phyloP scores from a whole-genome alignment of 2,888 invertebrate genomes.

The Dryadula phaetusa region DNA sequence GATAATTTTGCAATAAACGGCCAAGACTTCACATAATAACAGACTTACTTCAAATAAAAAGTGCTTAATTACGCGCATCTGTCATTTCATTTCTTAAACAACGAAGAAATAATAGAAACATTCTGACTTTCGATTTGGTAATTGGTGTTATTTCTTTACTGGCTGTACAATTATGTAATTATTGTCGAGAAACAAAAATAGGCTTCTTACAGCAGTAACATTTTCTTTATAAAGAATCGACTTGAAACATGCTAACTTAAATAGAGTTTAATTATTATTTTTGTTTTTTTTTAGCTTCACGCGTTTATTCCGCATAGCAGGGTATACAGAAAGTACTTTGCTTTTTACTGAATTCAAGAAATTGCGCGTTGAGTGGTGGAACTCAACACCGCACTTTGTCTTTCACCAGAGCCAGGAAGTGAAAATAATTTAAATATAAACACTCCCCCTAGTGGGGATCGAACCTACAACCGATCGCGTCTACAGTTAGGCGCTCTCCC shows the following conservation, averaged over 20 bases:
- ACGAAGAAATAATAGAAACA: conserved; percentile 41
- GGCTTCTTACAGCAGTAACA: conserved; percentile 24
- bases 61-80: conserved; percentile 46
- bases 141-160: conserved; percentile 53
- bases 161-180: conserved; percentile 53
- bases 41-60: conserved; percentile 35
- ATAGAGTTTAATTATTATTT: not conserved
- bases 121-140: conserved; percentile 47
- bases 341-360: no score
- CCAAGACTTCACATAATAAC: conserved; percentile 24
- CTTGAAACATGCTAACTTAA: conserved; percentile 4
- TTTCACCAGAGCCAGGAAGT: no score
- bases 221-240: conserved; percentile 23
- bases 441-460: no score
- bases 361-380: no score
- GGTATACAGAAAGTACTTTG: no score
- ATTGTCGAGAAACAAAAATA: conserved; percentile 37
- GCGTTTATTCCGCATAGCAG: no score
- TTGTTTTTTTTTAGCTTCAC: not conserved
- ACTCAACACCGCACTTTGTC: no score
- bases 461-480: no score
- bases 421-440: no score
- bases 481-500: no score
- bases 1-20: conserved; percentile 45
- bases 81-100: conserved; percentile 44